These are phyloP conservation scores for Gasterosteus nipponicus DNA, from an alignment of 2,113 vertebrate genomes.

Conservation along the genomic window DNA sequence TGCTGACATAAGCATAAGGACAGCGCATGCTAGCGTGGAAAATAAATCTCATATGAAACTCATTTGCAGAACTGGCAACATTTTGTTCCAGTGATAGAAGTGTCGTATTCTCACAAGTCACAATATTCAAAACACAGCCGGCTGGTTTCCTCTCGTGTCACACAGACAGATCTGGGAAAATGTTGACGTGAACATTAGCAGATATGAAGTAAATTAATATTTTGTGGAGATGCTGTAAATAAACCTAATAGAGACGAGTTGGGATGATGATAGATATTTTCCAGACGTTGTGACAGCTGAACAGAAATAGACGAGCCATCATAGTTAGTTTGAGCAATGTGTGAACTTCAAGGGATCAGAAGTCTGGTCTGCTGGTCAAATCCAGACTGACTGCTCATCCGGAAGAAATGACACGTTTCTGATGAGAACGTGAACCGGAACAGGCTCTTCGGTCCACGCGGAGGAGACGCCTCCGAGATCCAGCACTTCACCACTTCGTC, in stretches of 20 bases:
- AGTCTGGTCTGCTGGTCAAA: neutral
- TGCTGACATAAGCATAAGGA: too few relatives aligned
- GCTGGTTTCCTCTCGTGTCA: neutral
- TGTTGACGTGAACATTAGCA: too few relatives aligned
- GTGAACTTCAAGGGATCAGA: neutral
- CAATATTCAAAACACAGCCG: neutral
- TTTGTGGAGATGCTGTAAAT: too few relatives aligned
- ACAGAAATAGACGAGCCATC: neutral
- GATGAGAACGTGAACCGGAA: neutral
- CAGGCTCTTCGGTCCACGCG: too few relatives aligned
- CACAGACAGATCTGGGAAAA: neutral
- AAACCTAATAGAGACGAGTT: too few relatives aligned
- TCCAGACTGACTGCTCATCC: neutral
- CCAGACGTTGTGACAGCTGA: neutral
- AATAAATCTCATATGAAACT: slow-evolving; percentile 9
- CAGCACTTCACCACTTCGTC: too few relatives aligned
- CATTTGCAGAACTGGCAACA: neutral
- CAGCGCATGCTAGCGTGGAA: too few relatives aligned
- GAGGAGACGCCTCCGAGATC: too few relatives aligned
- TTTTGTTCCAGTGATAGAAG: neutral
- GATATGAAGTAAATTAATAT: too few relatives aligned
- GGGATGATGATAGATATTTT: neutral
- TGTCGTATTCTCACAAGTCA: neutral
- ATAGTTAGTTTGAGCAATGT: neutral
- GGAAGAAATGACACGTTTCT: neutral